phyloP scores from a whole-genome alignment of 2,888 invertebrate genomes.

The Ferrisia virgata region DNA sequence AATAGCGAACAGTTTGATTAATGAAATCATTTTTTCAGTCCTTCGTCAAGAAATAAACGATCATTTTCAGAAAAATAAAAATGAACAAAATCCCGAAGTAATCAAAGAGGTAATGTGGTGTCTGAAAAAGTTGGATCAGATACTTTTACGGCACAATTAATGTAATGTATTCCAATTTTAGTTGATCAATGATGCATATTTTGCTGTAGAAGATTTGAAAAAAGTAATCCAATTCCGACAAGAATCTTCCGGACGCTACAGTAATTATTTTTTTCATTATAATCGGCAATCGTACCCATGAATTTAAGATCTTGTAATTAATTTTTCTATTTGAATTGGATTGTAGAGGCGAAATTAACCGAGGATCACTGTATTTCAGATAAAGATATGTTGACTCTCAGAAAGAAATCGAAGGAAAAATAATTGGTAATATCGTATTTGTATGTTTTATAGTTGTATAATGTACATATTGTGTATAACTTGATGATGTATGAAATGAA shows the following conservation, averaged over 20 bases:
- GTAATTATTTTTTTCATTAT: not conserved
- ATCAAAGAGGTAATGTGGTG: conserved; percentile 61
- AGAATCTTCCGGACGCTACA: not conserved
- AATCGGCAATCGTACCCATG: not conserved
- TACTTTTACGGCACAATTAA: not conserved
- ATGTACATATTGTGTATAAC: too few species aligned
- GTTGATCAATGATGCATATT: not conserved
- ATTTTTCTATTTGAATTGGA: not conserved
- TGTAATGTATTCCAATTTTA: not conserved
- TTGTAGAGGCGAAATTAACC: conserved; percentile 12
- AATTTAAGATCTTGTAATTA: not conserved
- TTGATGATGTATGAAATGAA: too few species aligned
- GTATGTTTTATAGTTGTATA: too few species aligned
- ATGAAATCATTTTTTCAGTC: conserved; percentile 53
- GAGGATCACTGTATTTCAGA: not conserved
- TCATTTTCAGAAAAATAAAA: conserved; percentile 67
- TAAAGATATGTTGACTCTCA: not conserved
- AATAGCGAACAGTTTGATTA: not conserved
- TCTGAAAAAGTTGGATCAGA: not conserved
- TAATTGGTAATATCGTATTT: not conserved
- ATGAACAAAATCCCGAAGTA: conserved; percentile 60
- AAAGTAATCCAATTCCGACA: conserved; percentile 18
- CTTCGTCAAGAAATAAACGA: conserved; percentile 72
- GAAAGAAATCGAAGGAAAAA: not conserved
- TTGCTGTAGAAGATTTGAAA: conserved; percentile 3